These are phyloP conservation scores for Tetraneura akinire DNA, from an alignment of 1,140 invertebrate species.

Conservation along the genomic window DNA sequence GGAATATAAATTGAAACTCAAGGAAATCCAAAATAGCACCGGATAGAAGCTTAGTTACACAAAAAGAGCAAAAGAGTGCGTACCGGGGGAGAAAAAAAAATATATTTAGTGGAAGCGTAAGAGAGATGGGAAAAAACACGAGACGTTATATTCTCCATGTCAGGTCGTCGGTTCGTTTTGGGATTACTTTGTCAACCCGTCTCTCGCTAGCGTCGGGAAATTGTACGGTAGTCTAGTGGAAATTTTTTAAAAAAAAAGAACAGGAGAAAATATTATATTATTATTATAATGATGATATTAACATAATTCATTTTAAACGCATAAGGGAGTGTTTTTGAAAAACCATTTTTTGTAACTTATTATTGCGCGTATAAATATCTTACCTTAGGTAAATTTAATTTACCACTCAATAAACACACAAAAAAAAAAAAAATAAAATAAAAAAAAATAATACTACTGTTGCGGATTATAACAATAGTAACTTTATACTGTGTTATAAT, in stretches of 20 bases:
- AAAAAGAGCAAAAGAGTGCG: constrained; percentile 31
- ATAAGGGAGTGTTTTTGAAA: background rate
- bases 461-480: too few species aligned
- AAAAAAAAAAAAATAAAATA: too few species aligned
- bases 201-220: background rate
- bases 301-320: background rate
- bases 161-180: constrained; percentile 40
- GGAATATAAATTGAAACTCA: constrained; percentile 45
- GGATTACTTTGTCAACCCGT: constrained; percentile 50
- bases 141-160: constrained; percentile 41
- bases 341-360: too few species aligned
- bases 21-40: constrained; percentile 12
- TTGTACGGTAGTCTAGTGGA: background rate
- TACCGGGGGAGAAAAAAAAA: background rate
- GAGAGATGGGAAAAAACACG: constrained; percentile 19
- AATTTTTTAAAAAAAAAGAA: constrained; percentile 16
- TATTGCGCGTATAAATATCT: too few species aligned
- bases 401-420: background rate
- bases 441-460: too few species aligned
- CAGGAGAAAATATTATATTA: background rate
- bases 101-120: background rate
- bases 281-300: background rate
- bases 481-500: too few species aligned
- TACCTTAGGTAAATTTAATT: background rate
- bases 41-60: constrained; percentile 35